Base-by-base conservation (phyloP, 2,888 invertebrate species). In the Mythimna ferrago region DNA sequence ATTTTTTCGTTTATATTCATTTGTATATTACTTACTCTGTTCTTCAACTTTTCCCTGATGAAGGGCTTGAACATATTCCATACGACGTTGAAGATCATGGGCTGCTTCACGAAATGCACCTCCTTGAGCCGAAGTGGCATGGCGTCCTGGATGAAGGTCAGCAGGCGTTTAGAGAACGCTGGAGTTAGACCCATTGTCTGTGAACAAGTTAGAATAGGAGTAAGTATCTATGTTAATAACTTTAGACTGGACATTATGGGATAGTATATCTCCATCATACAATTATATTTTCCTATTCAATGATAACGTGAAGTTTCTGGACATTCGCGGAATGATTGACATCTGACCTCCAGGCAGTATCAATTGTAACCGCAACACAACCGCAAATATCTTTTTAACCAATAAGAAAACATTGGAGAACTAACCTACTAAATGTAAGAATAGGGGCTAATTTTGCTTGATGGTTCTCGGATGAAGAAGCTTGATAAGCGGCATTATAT, bases 11-110 rank as follows among this genome's bases (percentile, higher is more conserved):
- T 48, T 16, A 14, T 48, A 14, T 48, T 48, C 16, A 48, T 48
- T 48, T 16, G 9, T n/a, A n/a, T 19, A 9, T n/a, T n/a, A 58
- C 97, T 97, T 92, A 98, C 98, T 93, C 98, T 97, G 82, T 95
- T 97, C 92, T 97, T 97, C 21, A 98, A 96, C 92, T 98, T 98
- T 87, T 98, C 98, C 84, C 97, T 97, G 86, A 98, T 97, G 89
- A 98, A 97, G 11, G 98, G 98, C 93, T 98, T 98, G 96, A 98
- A 98, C 91, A 98, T 97, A 64, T 97, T 95, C 98, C 98, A 98
- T 2, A 98, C 98, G 93, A 98, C 97, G 90, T 98, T 98, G 95
- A 98, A 98, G 78, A 98, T 94, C 94, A 97, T 98, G 0, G 98
- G 98, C 89, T 98, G 98, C 89, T 98, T 98, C 4, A 98, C 98